These are phyloP conservation scores for Tetramorium simillimum DNA, from an alignment of 1,140 invertebrate species.

Conservation along the genomic window DNA sequence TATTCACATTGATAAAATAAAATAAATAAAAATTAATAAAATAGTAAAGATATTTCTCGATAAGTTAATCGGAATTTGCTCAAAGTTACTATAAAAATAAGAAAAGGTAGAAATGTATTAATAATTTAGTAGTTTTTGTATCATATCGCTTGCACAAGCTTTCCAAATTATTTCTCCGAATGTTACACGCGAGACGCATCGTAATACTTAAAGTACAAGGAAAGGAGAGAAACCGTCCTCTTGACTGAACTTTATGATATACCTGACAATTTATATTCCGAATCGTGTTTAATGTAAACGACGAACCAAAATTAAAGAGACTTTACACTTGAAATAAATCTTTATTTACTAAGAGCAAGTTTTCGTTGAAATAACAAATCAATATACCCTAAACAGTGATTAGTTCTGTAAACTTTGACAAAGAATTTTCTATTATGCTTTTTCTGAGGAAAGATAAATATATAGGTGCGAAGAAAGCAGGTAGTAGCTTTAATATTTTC, in stretches of 20 bases:
- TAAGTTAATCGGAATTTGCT: no score
- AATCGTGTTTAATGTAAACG: neutral
- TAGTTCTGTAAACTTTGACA: no score
- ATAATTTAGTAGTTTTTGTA: neutral
- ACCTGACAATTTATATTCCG: neutral
- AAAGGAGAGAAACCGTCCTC: neutral
- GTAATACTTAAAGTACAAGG: neutral
- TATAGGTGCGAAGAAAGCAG: no score
- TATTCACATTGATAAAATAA: no score
- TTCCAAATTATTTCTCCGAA: neutral
- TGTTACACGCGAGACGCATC: neutral
- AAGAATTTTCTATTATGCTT: no score
- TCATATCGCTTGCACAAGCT: neutral
- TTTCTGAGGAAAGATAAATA: no score
- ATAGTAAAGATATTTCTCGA: no score
- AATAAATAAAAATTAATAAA: no score
- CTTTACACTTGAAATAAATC: neutral
- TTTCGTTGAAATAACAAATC: neutral
- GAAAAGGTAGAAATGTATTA: neutral
- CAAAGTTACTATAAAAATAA: neutral
- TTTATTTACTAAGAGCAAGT: no score
- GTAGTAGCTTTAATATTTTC: no score
- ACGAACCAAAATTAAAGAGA: neutral
- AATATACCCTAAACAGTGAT: neutral
- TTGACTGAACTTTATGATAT: neutral